phyloP scores from a whole-genome alignment of 1,140 invertebrate genomes.

The Potamilus streckersoni region DNA sequence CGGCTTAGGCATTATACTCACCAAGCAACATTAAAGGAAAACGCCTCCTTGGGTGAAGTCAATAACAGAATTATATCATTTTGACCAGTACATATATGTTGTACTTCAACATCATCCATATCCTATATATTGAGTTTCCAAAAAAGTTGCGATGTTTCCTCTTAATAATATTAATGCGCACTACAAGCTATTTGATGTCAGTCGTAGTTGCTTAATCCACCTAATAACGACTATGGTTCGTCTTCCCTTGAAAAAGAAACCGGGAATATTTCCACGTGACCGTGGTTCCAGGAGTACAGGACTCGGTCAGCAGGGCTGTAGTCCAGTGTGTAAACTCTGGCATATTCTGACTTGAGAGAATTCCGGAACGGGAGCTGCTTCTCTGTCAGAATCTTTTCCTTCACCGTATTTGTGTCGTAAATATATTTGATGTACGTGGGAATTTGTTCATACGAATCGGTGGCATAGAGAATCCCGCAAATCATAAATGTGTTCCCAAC shows the following conservation, averaged over 20 bases:
- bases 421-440: slow-evolving; percentile 55
- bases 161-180: too few relatives aligned
- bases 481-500: slow-evolving; percentile 61
- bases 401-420: slow-evolving; percentile 52
- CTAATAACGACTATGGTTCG: slow-evolving; percentile 9
- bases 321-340: slow-evolving; percentile 50
- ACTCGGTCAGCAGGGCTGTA: slow-evolving; percentile 49
- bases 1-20: too few relatives aligned
- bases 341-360: slow-evolving; percentile 35
- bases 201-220: too few relatives aligned
- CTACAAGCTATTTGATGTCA: too few relatives aligned
- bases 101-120: too few relatives aligned
- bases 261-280: slow-evolving; percentile 71
- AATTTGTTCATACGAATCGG: slow-evolving; percentile 47
- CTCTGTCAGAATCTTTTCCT: slow-evolving; percentile 36
- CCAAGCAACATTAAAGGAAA: too few relatives aligned
- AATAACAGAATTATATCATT: too few relatives aligned
- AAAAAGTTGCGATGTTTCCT: too few relatives aligned
- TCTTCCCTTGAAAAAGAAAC: slow-evolving; percentile 21
- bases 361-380: slow-evolving; percentile 45
- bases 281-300: slow-evolving; percentile 58
- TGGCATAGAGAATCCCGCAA: slow-evolving; percentile 59
- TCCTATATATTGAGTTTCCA: too few relatives aligned
- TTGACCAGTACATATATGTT: too few relatives aligned
- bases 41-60: too few relatives aligned